phyloP scores from a whole-genome alignment of 2,113 vertebrate genomes.

The Anseranas semipalmata region DNA sequence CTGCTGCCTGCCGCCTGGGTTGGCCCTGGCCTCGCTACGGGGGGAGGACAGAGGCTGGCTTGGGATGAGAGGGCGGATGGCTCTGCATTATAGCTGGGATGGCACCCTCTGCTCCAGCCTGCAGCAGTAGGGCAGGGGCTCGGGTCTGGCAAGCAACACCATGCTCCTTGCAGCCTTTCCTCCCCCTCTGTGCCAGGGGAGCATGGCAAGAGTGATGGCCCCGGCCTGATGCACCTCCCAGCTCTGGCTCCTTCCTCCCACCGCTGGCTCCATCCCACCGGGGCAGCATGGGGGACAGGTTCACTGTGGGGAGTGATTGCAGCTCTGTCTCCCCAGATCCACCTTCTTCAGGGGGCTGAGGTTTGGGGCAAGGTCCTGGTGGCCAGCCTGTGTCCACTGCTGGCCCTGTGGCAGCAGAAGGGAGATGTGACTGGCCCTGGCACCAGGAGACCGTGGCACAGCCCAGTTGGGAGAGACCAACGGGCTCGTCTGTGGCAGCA shows the following conservation, averaged over 20 bases:
- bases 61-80: neutral
- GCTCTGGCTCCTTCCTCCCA: neutral
- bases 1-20: neutral
- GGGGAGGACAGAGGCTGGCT: neutral
- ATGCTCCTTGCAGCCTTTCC: neutral
- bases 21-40: rapidly evolving
- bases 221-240: neutral
- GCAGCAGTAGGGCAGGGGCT: neutral
- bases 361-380: neutral
- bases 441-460: neutral
- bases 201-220: neutral
- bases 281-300: rapidly evolving
- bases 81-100: too few relatives aligned
- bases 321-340: neutral
- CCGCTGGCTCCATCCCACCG: neutral
- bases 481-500: neutral
- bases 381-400: neutral
- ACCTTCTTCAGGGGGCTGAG: neutral
- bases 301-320: neutral
- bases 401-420: neutral
- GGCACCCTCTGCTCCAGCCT: rapidly evolving
- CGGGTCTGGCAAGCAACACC: rapidly evolving
- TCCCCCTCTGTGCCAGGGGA: neutral
- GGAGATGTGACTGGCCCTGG: neutral
- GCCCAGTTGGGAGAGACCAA: neutral